Conservation (phyloP, 2,113 vertebrate genomes). For the Chloebia gouldiae region DNA sequence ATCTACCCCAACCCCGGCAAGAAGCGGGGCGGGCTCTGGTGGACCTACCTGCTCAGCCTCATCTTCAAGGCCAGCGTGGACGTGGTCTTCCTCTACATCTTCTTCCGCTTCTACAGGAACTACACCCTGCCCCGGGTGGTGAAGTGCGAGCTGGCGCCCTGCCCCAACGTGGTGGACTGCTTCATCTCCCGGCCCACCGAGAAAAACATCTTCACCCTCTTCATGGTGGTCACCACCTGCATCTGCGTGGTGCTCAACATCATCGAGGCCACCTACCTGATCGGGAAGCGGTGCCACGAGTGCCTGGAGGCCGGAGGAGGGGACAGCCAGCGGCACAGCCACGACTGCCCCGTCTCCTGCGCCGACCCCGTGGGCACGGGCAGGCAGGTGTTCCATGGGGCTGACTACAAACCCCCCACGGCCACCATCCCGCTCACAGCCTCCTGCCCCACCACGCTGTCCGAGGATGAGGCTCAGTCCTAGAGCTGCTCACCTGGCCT, state of each 20-base stretch:
- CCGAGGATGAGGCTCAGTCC: not conserved
- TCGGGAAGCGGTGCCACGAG: conserved; percentile 82
- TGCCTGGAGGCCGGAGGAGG: not conserved
- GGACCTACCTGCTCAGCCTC: conserved; percentile 91
- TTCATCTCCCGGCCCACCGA: conserved; percentile 92
- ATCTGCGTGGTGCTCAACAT: conserved; percentile 85
- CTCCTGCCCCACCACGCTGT: not conserved
- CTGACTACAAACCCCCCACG: not conserved
- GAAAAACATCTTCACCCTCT: conserved; percentile 94
- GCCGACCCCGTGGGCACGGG: fast-evolving
- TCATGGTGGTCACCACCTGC: conserved; percentile 88
- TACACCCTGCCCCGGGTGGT: conserved; percentile 86
- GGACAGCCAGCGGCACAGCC: not conserved
- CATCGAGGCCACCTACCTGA: conserved; percentile 84
- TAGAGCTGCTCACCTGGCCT: not conserved
- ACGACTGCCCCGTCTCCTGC: not conserved
- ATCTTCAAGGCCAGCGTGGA: conserved; percentile 88
- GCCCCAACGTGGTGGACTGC: conserved; percentile 92
- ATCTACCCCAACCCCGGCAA: conserved; percentile 84
- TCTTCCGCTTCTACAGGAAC: conserved; percentile 84
- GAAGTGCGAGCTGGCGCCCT: conserved; percentile 83
- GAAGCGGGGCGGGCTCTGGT: conserved; percentile 93
- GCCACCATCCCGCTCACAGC: not conserved
- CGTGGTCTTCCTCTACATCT: conserved; percentile 80
- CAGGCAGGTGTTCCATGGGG: conserved; percentile 4